Evolutionary conservation across 2,113 vertebrate genomes (phyloP).

Genomic region (Cyphomyrus discorhynchus): DNA sequence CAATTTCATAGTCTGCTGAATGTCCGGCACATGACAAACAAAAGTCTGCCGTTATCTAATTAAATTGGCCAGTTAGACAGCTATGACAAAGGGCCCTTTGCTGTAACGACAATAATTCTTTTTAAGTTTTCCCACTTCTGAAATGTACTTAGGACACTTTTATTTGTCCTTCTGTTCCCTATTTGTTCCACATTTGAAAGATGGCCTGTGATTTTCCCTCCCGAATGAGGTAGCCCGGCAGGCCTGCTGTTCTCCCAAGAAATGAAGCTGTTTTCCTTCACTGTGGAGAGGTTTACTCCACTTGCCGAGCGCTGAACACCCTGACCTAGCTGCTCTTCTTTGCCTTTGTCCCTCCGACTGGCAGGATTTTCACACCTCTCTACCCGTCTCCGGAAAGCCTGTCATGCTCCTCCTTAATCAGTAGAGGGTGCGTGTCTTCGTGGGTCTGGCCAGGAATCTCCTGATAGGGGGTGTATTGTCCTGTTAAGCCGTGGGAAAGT

Average conservation of each 20-base stretch:
- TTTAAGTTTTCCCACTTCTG: neutral
- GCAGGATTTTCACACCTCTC: neutral
- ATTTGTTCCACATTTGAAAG: neutral
- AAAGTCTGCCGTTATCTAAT: neutral
- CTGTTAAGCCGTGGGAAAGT: neutral
- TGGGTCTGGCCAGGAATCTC: neutral
- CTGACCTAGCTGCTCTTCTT: neutral
- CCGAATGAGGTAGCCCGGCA: neutral
- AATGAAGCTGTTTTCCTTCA: neutral
- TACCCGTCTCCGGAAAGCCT: neutral
- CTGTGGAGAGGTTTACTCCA: neutral
- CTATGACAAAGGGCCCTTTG: neutral
- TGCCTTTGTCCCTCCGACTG: neutral
- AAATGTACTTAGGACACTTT: neutral
- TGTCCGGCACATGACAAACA: neutral
- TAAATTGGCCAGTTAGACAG: neutral
- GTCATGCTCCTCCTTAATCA: constrained; percentile 7
- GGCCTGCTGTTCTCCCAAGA: neutral
- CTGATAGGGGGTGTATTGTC: neutral
- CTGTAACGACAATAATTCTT: neutral
- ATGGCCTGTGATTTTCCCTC: neutral
- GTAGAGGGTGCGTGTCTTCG: neutral
- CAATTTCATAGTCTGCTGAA: neutral
- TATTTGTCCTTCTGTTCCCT: neutral
- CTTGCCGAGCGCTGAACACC: neutral